Evolutionary conservation across 1,140 invertebrate genomes (phyloP), one percentile per base, ranked within the genome.

Genomic region (Drosophila orosa): DNA sequence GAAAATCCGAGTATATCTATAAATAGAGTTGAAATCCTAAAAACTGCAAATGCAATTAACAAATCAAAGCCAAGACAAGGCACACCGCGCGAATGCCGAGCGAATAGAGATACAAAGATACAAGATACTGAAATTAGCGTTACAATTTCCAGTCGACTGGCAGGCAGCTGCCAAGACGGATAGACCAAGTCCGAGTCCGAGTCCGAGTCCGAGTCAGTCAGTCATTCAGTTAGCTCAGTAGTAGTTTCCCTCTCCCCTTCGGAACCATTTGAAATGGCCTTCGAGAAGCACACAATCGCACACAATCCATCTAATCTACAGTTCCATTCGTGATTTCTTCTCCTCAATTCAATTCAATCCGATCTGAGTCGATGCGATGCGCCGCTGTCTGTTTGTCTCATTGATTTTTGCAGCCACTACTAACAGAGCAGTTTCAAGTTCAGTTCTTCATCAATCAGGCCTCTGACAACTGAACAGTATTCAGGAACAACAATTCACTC

Each of bases 371-470:
- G 55, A 54, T 55, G 37, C 44, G 24, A 74, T 60, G 56, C 42
- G 52, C 60, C 67, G 68, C 44, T 68, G 68, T 75, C 75, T 55
- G 74, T 77, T 79, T 74, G 78, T 87, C 82, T 80, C 77, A 78
- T 85, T 84, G 63, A 78, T 80, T 85, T 63, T 62, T 66, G 59
- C 78, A 62, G 65, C 37, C 74, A 47, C 52, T n/a, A 54, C 19
- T 31, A 66, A 74, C 42, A 78, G 67, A n/a, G n/a, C 69, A 74
- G 63, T 86, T 72, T 89, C 84, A 87, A 89, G 84, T 87, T 89
- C 84, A 87, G 80, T 87, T 84, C 65, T 80, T 84, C 80, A 87
- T 87, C 80, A 87, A 87, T 87, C 83, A 87, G 72, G 52, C 65
- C 65, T 52, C 52, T 79, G 83, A 89, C 83, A 86, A 76, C 75